Base-by-base conservation (phyloP, 2,888 invertebrate genomes). In the Xylota sylvarum region DNA sequence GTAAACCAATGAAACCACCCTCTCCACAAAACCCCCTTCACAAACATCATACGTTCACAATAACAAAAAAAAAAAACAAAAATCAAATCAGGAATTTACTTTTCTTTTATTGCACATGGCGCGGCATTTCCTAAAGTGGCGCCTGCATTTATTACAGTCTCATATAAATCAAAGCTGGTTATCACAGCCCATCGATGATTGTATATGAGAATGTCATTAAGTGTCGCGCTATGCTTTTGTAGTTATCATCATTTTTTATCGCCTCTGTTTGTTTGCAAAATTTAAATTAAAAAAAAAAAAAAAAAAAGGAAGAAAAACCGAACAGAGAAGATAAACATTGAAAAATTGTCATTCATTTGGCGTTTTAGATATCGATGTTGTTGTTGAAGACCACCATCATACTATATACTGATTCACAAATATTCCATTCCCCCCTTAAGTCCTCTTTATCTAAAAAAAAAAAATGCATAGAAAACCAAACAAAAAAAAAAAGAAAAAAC, bases 41-140 rank as follows among this genome's bases (percentile, higher is more conserved):
- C 67, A 82, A 60, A 65, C 64, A 83, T 56, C 58, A 64, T 52
- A 69, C 40, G 14, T 37, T 56, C 72, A 70, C 67, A 32, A 9
- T 4, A 30, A 40, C 46, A n/a, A 50, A 23, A 48, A 35, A 0
- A 35, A 35, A 35, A 35, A 32, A 5, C 7, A 23, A 37, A 37
- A 9, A 37, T n/a, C 70, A 67, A 14, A 82, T 60, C 65, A 81
- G 52, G 60, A 69, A 82, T 82, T 86, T 73, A 82, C 60, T 73
- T 70, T 62, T 76, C 27, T 80, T 84, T 83, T 76, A 84, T 84
- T 74, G 58, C 65, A 72, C 73, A 37, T 80, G 85, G 70, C 70
- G 88, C 88, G 89, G 89, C 88, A 86, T 87, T 88, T 88, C 48
- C 48, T 65, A 89, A 88, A 88, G 89, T 88, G 89, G 88, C 89